Percentiles rank a stretch among this genome's conserved stretches.
Conservation (phyloP, 2,888 invertebrate species). For the Syrista parreyssii region DNA sequence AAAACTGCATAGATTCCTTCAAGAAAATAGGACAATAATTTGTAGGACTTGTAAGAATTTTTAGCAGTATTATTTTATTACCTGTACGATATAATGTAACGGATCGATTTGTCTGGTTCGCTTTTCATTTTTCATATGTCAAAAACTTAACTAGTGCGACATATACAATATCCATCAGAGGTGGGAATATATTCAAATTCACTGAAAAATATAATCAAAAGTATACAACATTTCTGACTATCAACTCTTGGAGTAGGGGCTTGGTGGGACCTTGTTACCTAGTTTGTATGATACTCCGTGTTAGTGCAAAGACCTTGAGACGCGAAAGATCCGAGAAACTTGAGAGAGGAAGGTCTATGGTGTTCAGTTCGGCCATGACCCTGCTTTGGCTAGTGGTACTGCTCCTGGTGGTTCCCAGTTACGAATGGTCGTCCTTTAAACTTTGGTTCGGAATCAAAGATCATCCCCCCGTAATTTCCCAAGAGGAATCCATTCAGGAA, state of each 20-base stretch:
- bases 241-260: neutral
- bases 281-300: neutral
- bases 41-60: neutral
- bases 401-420: slow-evolving; percentile 32
- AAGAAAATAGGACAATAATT: neutral
- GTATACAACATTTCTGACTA: neutral
- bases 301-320: neutral
- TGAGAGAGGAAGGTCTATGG: neutral
- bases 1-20: neutral
- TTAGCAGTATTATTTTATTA: neutral
- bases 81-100: neutral
- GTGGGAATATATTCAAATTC: neutral
- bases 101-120: neutral
- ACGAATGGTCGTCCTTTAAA: slow-evolving; percentile 42
- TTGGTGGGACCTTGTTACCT: neutral
- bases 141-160: neutral
- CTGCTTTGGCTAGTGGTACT: neutral
- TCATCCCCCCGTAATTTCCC: neutral
- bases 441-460: slow-evolving; percentile 31
- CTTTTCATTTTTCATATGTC: neutral
- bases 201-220: neutral
- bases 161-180: neutral
- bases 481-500: neutral
- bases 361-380: slow-evolving; percentile 5
- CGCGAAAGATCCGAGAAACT: neutral